Base-by-base conservation (phyloP, 2,113 vertebrate genomes). In the Pseudois nayaur region DNA sequence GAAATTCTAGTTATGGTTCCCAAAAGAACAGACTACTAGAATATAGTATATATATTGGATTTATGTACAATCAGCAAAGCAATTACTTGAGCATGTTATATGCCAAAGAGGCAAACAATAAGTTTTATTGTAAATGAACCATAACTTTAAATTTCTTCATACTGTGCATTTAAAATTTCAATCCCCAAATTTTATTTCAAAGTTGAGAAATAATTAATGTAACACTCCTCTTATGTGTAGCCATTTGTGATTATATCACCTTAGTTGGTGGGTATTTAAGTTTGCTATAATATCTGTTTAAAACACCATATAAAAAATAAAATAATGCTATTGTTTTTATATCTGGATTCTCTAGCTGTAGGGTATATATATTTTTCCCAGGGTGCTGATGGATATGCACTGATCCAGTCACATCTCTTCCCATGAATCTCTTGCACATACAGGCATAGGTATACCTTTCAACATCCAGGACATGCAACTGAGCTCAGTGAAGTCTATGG, bases 91-190 rank as follows among this genome's bases (percentile, higher is more conserved):
- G 57, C 88, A 50, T n/a, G 10, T 71, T 85, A 52, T 16, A 82
- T 78, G n/a, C 50, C 33, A 52, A 82, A 82, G 52, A 87, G 54
- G 23, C 60, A 87, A 88, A 89, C 31, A 48, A 33, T 57, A 89
- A 43, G 57, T 84, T 76, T 96, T 74, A 91, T 33, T 33, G 17
- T 89, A 91, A 92, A 96, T 3, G 83, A 96, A 88, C 36, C 40
- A 55, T 84, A 86, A 93, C 82, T 97, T 88, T 60, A 74, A 64
- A 93, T 92, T 67, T 90, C 71, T 93, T 97, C 13, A 76, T 85
- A 67, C 3, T 71, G 57, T 95, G 89, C 54, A 78, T 95, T 89
- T 95, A 97, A 97, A 96, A 89, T 91, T 82, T 96, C 95, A 95
- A 82, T 84, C 54, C 40, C 48, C 2, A 91, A 89, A 79, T 89